These are phyloP conservation scores for Chrysolina haemoptera DNA, from an alignment of 2,888 invertebrate species.

Conservation along the genomic window DNA sequence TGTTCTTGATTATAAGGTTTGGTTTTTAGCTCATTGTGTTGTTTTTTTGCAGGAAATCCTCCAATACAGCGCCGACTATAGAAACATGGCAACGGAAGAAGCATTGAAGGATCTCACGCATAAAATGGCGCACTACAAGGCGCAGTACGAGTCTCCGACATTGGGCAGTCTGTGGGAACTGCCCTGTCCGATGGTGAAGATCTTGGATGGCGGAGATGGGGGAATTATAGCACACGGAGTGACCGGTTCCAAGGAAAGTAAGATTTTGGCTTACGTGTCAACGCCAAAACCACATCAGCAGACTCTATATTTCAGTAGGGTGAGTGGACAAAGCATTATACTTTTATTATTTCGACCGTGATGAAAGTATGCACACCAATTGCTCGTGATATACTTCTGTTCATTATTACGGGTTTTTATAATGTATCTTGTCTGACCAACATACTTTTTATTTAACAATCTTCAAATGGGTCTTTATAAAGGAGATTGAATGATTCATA, in stretches of 20 bases:
- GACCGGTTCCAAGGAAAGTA: constrained; percentile 85
- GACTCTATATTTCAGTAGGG: constrained; percentile 91
- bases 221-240: constrained; percentile 81
- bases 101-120: constrained; percentile 86
- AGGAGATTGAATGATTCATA: constrained; percentile 34
- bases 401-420: too few species aligned
- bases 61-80: constrained; percentile 90
- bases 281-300: constrained; percentile 88
- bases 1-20: too few species aligned
- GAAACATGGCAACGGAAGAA: constrained; percentile 81
- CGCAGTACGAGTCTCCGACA: constrained; percentile 86
- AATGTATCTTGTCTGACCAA: too few species aligned
- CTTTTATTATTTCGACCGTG: too few species aligned
- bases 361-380: too few species aligned
- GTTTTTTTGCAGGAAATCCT: constrained; percentile 77
- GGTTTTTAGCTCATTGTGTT: too few species aligned
- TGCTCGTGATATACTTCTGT: too few species aligned
- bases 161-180: constrained; percentile 68
- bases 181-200: constrained; percentile 71
- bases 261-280: constrained; percentile 90
- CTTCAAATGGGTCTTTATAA: too few species aligned
- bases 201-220: constrained; percentile 76
- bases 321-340: constrained; percentile 69
- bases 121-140: constrained; percentile 88
- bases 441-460: too few species aligned